A percentile compares a stretch with the other conserved stretches of the same genome.
Evolutionary conservation across 2,888 invertebrate genomes (phyloP).

Genomic region (Ditula angustiorana): DNA sequence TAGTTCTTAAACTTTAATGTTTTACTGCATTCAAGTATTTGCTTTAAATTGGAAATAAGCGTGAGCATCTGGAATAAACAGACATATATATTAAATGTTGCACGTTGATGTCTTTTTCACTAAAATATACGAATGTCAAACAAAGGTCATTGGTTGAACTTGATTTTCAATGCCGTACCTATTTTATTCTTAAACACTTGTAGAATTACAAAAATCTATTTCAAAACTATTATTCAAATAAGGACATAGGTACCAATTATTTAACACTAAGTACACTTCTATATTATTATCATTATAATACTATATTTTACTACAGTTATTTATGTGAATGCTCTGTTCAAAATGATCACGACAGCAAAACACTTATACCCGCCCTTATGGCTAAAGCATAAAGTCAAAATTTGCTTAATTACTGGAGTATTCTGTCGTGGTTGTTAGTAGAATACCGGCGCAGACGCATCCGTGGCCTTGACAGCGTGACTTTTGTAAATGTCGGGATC

Average conservation of each 20-base stretch:
- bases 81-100: neutral
- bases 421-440: too few relatives aligned
- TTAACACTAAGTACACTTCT: neutral
- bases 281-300: neutral
- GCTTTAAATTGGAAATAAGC: too few relatives aligned
- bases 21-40: too few relatives aligned
- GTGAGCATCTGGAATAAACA: too few relatives aligned
- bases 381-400: neutral
- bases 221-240: neutral
- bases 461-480: slow-evolving; percentile 76
- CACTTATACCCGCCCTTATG: neutral
- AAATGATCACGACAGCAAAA: neutral
- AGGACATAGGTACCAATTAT: neutral
- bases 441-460: slow-evolving; percentile 52
- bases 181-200: neutral
- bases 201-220: neutral
- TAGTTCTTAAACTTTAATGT: too few relatives aligned
- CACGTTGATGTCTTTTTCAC: neutral
- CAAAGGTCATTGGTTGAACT: neutral
- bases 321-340: neutral
- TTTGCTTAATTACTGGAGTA: too few relatives aligned
- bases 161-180: neutral
- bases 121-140: neutral
- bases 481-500: slow-evolving; percentile 75
- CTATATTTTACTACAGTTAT: too few relatives aligned